phyloP scores from a whole-genome alignment of 64 coral and sea anemone species.

The Catalaphyllia jardinei region DNA sequence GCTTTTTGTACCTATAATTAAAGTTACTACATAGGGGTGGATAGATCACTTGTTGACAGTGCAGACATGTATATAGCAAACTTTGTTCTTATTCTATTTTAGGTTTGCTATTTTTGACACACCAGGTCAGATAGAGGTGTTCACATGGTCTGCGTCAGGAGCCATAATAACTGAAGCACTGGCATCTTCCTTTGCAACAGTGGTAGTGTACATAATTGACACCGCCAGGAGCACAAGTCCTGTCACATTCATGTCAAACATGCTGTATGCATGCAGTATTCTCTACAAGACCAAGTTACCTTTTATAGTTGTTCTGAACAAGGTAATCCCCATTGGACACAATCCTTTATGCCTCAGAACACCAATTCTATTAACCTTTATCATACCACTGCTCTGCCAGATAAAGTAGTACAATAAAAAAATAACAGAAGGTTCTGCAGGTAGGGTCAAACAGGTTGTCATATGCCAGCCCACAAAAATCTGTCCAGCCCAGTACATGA shows the following conservation, averaged over 20 bases:
- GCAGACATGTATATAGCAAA: too few species aligned
- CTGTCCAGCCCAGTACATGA: too few species aligned
- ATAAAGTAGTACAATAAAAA: too few species aligned
- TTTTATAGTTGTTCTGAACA: constrained; percentile 85
- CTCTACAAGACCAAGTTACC: constrained; percentile 95
- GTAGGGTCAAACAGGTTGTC: too few species aligned
- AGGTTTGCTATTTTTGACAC: constrained; percentile 98
- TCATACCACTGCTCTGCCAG: too few species aligned
- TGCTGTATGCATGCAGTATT: constrained; percentile 99
- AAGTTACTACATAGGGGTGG: too few species aligned
- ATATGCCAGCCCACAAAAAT: too few species aligned
- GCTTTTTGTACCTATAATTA: too few species aligned
- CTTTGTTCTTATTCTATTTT: background rate
- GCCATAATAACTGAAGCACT: constrained; percentile 94
- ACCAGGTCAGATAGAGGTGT: constrained; percentile 97
- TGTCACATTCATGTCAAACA: constrained; percentile 99
- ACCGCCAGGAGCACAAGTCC: constrained; percentile 88
- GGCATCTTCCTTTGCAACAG: constrained; percentile 95
- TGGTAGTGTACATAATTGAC: constrained; percentile 94
- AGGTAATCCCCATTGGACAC: constrained; percentile 3
- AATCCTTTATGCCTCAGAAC: too few species aligned
- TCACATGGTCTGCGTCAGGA: constrained; percentile 98
- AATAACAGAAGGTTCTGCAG: too few species aligned
- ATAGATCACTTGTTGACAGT: too few species aligned
- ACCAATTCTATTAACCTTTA: too few species aligned